Conservation (phyloP, 2,888 invertebrate species). For the Campaea margaritaria region DNA sequence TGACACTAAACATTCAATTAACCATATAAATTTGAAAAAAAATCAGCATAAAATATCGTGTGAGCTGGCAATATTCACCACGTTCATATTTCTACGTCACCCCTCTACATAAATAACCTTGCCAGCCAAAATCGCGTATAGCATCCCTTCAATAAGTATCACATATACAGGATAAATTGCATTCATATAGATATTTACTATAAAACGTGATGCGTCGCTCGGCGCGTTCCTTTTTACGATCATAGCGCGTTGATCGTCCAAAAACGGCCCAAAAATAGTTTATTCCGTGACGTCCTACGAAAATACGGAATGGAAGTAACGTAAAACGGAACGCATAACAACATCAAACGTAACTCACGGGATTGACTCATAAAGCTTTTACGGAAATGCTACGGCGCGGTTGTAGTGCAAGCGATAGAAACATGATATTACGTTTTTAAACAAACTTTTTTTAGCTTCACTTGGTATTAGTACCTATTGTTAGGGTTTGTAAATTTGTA, state of each 20-base stretch:
- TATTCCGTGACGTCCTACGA: slow-evolving; percentile 67
- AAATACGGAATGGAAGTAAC: slow-evolving; percentile 64
- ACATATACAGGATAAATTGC: slow-evolving; percentile 43
- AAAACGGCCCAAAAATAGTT: slow-evolving; percentile 73
- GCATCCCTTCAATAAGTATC: slow-evolving; percentile 35
- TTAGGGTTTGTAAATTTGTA: too few relatives aligned
- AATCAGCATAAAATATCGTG: not conserved
- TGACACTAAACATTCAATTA: not conserved
- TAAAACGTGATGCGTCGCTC: slow-evolving; percentile 76
- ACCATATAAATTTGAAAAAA: not conserved
- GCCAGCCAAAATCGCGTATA: slow-evolving; percentile 14
- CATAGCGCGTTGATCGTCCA: slow-evolving; percentile 43
- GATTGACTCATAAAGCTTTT: slow-evolving; percentile 77
- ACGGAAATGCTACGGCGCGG: slow-evolving; percentile 61
- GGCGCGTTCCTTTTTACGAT: slow-evolving; percentile 74
- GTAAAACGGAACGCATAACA: slow-evolving; percentile 77
- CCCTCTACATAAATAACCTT: slow-evolving; percentile 21
- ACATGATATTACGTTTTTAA: slow-evolving; percentile 1
- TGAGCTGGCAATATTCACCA: slow-evolving; percentile 4
- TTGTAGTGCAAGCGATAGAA: slow-evolving; percentile 43
- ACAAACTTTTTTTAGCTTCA: not conserved
- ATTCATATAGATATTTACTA: slow-evolving; percentile 52
- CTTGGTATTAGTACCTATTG: not conserved
- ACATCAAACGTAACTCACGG: slow-evolving; percentile 71
- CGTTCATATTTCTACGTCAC: slow-evolving; percentile 23